Base-by-base conservation (phyloP, 2,797 vertebrate genomes). In the Serranus cabrilla region DNA sequence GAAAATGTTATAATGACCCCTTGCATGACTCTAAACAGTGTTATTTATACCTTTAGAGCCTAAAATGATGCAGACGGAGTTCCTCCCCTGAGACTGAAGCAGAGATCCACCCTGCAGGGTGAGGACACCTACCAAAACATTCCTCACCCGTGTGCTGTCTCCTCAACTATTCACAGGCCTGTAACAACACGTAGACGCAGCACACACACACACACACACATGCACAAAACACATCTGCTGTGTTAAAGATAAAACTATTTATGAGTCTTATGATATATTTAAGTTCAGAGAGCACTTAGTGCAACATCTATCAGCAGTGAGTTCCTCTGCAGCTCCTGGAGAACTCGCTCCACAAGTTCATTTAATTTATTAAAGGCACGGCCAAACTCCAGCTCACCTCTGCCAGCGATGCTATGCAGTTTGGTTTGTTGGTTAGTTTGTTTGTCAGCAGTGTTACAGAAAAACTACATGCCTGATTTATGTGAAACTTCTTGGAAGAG, bases 51-150 rank as follows among this genome's bases (percentile, higher is more conserved):
- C 27, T 31, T 3, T 31, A 31, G 27, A 43, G 0, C 11, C 1
- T 13, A n/a, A 43, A 37, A 16, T 3, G 43, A 50, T 57, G 57
- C 63, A 58, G 63, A 37, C n/a, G 4, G 25, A 11, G 34, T 37
- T 52, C 0, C 27, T 66, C 34, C 25, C 21, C 21, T 27, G 71
- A 57, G n/a, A 23, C 50, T 0, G 13, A 0, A 55, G 5, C 23
- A 16, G 50, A 72, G 83, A 83, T 79, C 75, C 85, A 62, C 77
- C 84, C 81, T n/a, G n/a, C n/a, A 82, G 75, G 40, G 73, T n/a
- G 73, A 87, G 65, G 71, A 88, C 71, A 70, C 57, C 61, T 34
- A 59, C 16, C 37, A 40, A 40, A 64, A 80, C 91, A 92, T 91
- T 88, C 84, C 87, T 83, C 73, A 39, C 63, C 11, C 6, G 23